Evolutionary conservation across 2,888 invertebrate species (phyloP).

Genomic region (Tipula confusa): DNA sequence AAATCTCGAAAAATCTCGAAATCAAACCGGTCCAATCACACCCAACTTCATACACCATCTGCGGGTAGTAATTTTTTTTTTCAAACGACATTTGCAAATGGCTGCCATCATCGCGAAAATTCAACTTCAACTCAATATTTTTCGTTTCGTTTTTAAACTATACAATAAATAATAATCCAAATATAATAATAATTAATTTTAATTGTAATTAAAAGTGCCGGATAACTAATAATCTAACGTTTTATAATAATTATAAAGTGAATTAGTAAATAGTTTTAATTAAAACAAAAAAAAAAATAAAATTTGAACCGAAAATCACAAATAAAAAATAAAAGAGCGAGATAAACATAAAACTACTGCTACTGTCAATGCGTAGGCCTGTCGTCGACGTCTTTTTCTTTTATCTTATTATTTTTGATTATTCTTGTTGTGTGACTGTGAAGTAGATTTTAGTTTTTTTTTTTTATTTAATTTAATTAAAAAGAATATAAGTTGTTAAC

Average conservation of each 20-base stretch:
- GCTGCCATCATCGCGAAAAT: conserved; percentile 29
- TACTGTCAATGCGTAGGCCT: conserved; percentile 28
- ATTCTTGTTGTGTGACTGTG: neutral
- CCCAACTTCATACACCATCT: neutral
- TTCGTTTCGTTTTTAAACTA: neutral
- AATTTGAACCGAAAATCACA: neutral
- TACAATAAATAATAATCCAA: neutral
- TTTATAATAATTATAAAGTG: conserved; percentile 20
- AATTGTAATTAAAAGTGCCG: conserved; percentile 21
- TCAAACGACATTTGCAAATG: conserved; percentile 10
- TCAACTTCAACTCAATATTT: neutral
- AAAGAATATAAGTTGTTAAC: neutral
- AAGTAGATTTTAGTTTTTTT: neutral
- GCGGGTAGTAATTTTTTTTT: conserved; percentile 5
- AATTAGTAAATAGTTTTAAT: neutral
- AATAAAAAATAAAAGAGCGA: neutral
- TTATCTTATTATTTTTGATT: neutral
- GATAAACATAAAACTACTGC: neutral
- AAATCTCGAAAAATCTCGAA: conserved; percentile 26
- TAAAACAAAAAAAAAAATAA: too few species aligned
- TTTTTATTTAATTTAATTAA: neutral
- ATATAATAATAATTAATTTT: neutral
- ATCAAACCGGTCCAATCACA: neutral
- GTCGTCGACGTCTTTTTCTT: neutral
- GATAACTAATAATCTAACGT: conserved; percentile 7